Evolutionary conservation across 2,888 invertebrate species (phyloP).

Genomic region (Teleiodes luculella): DNA sequence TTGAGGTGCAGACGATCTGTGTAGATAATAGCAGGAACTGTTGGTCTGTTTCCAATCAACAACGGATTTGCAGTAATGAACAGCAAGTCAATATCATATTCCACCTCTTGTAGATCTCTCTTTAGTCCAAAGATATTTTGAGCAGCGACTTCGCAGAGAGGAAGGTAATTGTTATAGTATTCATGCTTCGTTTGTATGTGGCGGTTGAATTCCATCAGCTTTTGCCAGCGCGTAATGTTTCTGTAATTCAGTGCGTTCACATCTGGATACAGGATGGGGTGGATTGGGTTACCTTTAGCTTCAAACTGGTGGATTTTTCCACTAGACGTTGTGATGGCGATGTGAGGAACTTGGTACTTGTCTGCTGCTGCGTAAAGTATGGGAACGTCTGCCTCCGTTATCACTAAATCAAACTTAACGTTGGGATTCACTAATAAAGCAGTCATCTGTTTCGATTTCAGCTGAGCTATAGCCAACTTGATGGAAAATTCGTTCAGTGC

Average conservation of each 20-base stretch:
- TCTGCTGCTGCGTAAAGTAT: slow-evolving; percentile 70
- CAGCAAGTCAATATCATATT: slow-evolving; percentile 64
- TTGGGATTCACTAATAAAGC: slow-evolving; percentile 60
- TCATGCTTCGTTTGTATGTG: slow-evolving; percentile 52
- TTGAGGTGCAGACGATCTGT: slow-evolving; percentile 65
- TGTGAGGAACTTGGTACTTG: slow-evolving; percentile 74
- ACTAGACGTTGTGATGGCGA: slow-evolving; percentile 71
- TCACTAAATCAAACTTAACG: slow-evolving; percentile 75
- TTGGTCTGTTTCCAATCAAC: slow-evolving; percentile 61
- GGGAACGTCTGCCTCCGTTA: slow-evolving; percentile 76
- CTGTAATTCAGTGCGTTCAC: slow-evolving; percentile 61
- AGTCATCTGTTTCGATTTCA: slow-evolving; percentile 62
- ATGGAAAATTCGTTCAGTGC: slow-evolving; percentile 52
- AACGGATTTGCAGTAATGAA: slow-evolving; percentile 60
- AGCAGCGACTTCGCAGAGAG: slow-evolving; percentile 56
- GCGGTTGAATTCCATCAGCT: slow-evolving; percentile 50
- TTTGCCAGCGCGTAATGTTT: slow-evolving; percentile 62
- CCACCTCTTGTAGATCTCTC: slow-evolving; percentile 54
- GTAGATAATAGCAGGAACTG: slow-evolving; percentile 53
- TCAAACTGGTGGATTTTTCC: slow-evolving; percentile 69
- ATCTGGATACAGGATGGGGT: slow-evolving; percentile 73
- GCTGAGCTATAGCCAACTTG: slow-evolving; percentile 58
- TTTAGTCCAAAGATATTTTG: slow-evolving; percentile 56
- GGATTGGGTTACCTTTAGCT: slow-evolving; percentile 72
- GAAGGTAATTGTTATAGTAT: slow-evolving; percentile 57